Base-by-base conservation (phyloP, 2,888 invertebrate genomes). In the Plagodis dolabraria region DNA sequence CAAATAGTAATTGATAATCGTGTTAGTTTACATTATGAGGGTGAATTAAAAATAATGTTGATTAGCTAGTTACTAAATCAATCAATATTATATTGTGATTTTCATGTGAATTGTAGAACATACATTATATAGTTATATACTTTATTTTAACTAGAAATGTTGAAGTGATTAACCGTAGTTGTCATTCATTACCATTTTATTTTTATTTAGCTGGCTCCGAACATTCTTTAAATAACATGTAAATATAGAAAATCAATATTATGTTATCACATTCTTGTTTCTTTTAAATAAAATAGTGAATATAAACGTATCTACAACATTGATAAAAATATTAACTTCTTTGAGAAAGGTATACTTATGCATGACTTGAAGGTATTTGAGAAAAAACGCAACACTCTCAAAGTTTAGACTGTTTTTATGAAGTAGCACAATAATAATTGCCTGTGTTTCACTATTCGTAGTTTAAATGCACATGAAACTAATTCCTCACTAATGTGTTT, bases 131-230 rank as follows among this genome's bases (percentile, higher is more conserved):
- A 44, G 10, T n/a, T n/a, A 49, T 12, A 45, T 52, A 22, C 12
- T 11, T 35, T 34, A 38, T 10, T n/a, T 48, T 51, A n/a, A n/a
- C 4, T 52, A 36, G 7, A 38, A 40, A 42, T 22, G 22, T 22
- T 22, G 22, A 22, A 22, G 22, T 22, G 22, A 22, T 22, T 22
- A 22, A 22, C 22, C 56, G 44, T 65, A 59, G 55, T 51, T 69
- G 60, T 70, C 67, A 71, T 57, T 69, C 78, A 77, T 72, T 47
- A 52, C 68, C 76, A 77, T 76, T 64, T 77, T 76, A 72, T 70
- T 53, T 72, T 76, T 67, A 57, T 77, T 78, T 74, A 78, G 79
- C 79, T 63, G 63, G 65, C 63, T 64, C 67, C 63, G 56, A 62
- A 50, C 60, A 64, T 61, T 42, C 47, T 60, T 50, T 49, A 55